phyloP scores from a whole-genome alignment of 2,888 invertebrate genomes.

The Stenchaetothrips biformis region DNA sequence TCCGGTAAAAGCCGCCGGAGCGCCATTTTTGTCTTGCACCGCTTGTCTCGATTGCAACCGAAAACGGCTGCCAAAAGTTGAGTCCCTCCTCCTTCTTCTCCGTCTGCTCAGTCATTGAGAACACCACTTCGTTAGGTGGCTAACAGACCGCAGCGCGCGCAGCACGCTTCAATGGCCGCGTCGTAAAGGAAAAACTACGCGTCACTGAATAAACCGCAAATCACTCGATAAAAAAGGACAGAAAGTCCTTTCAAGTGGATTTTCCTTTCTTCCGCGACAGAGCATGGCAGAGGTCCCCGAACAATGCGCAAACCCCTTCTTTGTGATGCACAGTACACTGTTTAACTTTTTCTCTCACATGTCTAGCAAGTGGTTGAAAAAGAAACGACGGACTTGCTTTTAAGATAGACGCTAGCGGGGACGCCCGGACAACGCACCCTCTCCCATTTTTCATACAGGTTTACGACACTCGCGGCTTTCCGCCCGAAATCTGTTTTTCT shows the following conservation, averaged over 20 bases:
- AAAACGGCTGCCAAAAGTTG: too few relatives aligned
- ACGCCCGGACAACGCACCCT: neutral
- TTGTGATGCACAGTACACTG: too few relatives aligned
- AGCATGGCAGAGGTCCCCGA: neutral
- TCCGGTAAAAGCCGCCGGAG: neutral
- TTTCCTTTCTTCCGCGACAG: neutral
- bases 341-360: neutral
- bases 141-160: neutral
- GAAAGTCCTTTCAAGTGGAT: constrained; percentile 1
- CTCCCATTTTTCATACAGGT: neutral
- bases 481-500: neutral
- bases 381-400: too few relatives aligned
- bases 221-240: neutral
- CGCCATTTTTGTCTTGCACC: neutral
- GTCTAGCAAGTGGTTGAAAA: neutral
- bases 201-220: constrained; percentile 21
- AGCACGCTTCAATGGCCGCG: neutral
- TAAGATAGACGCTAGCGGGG: too few relatives aligned
- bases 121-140: constrained; percentile 8
- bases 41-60: neutral
- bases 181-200: constrained; percentile 3
- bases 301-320: too few relatives aligned
- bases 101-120: neutral
- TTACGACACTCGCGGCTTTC: neutral
- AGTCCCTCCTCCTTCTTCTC: neutral